Evolutionary conservation across 2,113 vertebrate genomes (phyloP), one percentile per base, ranked within the genome.

Genomic region (Setophaga kirtlandii): DNA sequence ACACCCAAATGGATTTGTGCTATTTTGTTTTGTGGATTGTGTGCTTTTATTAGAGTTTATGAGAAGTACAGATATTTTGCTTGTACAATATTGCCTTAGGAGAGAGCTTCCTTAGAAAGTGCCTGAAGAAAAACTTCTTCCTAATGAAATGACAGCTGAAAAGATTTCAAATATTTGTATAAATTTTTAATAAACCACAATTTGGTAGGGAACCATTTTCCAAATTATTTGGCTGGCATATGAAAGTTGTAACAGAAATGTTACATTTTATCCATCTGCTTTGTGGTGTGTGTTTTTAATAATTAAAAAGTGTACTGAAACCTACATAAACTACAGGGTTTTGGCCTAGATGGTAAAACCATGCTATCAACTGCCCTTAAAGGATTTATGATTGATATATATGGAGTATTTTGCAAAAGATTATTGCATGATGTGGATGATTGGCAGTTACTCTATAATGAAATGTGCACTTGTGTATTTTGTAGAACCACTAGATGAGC

Each of bases 401-500:
- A 12, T 33, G 33, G 18, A 50, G 37, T 64, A 50, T 31, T 71
- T 75, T 74, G 42, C 9, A 74, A 50, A 82, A 70, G 9, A 27
- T 28, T 74, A 23, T 49, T 58, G 9, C 18, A 12, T 59, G 28
- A 22, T 37, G 6, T 39, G 17, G 22, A 28, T 85, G 79, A 82
- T 92, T 53, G 68, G 15, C 86, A 59, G 65, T 41, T 21, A 37
- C 16, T 60, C 24, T 35, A 1, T 91, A 94, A 97, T 0, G 0
- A 44, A 79, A 49, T 87, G 6, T 63, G 58, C 44, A 41, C 76
- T 79, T 95, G 52, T 37, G 49, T 97, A 10, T 92, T 94, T 93
- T 84, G 31, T 83, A 98, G 98, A 98, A 96, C 97, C 98, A 4
- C 87, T 96, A 96, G 99, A 98, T 85, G 99, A 99, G 55, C 96